phyloP scores from a whole-genome alignment of 2,797 vertebrate genomes.

The Phrynocephalus forsythii region DNA sequence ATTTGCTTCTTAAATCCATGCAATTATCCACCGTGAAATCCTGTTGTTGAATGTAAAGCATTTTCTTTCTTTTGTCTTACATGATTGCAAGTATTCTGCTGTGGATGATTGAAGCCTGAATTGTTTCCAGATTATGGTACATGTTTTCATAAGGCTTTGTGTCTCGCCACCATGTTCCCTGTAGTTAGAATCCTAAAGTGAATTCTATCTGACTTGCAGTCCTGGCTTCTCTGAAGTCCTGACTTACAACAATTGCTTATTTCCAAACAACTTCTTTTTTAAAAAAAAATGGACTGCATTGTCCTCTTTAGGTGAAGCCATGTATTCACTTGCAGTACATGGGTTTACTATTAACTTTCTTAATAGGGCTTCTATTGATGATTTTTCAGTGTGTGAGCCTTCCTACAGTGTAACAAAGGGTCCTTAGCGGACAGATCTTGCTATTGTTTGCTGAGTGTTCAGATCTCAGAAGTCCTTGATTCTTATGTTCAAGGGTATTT shows the following conservation, averaged over 20 bases:
- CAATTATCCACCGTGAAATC: constrained; percentile 63
- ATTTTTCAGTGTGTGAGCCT: background rate
- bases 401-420: background rate
- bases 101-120: constrained; percentile 14
- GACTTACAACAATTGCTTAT: background rate
- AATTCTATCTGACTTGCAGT: background rate
- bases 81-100: background rate
- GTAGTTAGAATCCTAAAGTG: background rate
- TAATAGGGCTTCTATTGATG: background rate
- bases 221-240: background rate
- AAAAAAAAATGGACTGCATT: background rate
- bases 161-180: constrained; percentile 16
- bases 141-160: constrained; percentile 11
- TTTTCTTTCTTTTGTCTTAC: constrained; percentile 40
- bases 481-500: background rate
- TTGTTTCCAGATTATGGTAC: constrained; percentile 23
- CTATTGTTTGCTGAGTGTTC: background rate
- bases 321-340: background rate
- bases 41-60: constrained; percentile 32
- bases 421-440: background rate
- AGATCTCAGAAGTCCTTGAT: background rate
- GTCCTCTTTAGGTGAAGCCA: background rate
- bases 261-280: background rate
- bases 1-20: constrained; percentile 68
- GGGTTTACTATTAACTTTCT: background rate